Percentiles rank a stretch among this genome's conserved stretches.
Conservation (phyloP, 2,888 invertebrate species). For the Ellobium chinense region DNA sequence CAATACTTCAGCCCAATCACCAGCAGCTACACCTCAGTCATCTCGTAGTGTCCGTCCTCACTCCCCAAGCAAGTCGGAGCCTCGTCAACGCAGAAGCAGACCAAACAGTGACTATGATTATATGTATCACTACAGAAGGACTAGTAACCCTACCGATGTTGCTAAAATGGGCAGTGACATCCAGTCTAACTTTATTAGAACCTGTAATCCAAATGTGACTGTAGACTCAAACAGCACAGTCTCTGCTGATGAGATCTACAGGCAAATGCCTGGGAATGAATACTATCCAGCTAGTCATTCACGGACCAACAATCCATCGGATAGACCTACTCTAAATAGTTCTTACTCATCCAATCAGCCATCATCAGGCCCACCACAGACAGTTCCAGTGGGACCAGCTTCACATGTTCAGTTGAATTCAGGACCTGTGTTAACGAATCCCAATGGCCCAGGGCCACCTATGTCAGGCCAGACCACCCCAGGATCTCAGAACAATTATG, state of each 20-base stretch:
- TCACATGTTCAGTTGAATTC: not conserved
- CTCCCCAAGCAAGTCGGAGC: constrained; percentile 24
- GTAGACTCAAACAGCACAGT: not conserved
- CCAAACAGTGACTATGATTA: not conserved
- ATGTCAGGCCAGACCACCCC: not conserved
- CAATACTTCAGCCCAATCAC: constrained; percentile 13
- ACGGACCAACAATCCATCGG: not conserved
- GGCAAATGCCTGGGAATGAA: not conserved
- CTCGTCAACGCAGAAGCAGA: not conserved
- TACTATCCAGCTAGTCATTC: not conserved
- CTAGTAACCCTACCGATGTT: not conserved
- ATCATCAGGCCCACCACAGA: not conserved
- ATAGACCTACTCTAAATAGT: not conserved
- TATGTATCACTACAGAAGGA: not conserved
- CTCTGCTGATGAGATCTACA: constrained; percentile 23
- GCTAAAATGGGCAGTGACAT: no score
- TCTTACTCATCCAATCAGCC: not conserved
- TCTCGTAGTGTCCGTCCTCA: constrained; percentile 32
- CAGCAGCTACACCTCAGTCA: not conserved
- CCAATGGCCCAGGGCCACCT: not conserved
- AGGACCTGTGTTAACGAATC: not conserved
- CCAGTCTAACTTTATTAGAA: not conserved
- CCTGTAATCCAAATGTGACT: not conserved
- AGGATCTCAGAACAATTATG: constrained; percentile 23
- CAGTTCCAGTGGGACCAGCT: not conserved